phyloP scores from a whole-genome alignment of 1,140 invertebrate species.

The Philotrypesis tridentata region DNA sequence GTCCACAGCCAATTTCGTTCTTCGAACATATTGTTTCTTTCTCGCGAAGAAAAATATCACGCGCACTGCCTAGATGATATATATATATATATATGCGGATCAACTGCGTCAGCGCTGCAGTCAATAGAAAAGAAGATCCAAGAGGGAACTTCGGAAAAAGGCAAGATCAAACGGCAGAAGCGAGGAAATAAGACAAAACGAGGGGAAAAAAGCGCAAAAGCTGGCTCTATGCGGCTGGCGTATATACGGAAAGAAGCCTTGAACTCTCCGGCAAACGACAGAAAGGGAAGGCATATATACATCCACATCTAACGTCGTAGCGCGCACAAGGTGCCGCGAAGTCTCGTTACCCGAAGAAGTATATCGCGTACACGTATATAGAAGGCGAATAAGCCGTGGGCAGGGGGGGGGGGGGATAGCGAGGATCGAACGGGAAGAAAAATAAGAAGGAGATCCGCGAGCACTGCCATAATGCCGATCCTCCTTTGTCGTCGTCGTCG shows the following conservation, averaged over 20 bases:
- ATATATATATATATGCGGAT: too few species aligned
- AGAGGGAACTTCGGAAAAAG: too few species aligned
- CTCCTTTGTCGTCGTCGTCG: constrained; percentile 3
- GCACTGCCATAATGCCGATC: not conserved
- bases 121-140: too few species aligned
- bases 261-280: not conserved
- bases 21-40: too few species aligned
- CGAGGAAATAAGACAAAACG: not conserved
- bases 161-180: too few species aligned
- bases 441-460: not conserved
- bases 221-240: too few species aligned
- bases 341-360: not conserved
- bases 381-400: too few species aligned
- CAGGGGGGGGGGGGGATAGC: not conserved
- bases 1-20: too few species aligned
- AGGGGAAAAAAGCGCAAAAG: not conserved
- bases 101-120: too few species aligned
- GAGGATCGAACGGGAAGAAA: not conserved
- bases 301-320: too few species aligned
- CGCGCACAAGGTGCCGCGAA: not conserved
- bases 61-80: too few species aligned
- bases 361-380: not conserved
- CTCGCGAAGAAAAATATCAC: too few species aligned
- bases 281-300: not conserved
- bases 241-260: not conserved